Conservation (phyloP, 37 sponge, comb jelly and placozoan genomes). For the Lycopodina hypogea region DNA sequence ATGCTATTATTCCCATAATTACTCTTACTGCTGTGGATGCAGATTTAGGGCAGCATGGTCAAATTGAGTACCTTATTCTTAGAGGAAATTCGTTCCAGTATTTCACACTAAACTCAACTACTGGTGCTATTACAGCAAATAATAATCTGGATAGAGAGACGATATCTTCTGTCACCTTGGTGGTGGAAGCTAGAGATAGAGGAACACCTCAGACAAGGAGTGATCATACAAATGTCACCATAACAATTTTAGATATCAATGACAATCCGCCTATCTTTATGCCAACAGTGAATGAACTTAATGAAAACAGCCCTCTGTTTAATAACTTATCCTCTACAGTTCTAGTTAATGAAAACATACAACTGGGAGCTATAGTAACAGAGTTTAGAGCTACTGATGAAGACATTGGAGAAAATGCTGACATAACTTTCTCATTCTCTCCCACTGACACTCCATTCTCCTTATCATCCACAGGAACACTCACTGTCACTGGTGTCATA, state of each 20-base stretch:
- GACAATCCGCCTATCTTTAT: conserved; percentile 74
- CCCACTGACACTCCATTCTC: conserved; percentile 11
- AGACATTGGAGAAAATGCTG: conserved; percentile 46
- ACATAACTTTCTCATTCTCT: conserved; percentile 29
- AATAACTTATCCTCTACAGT: conserved; percentile 16
- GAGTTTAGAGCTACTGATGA: conserved; percentile 46
- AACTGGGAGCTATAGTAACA: not conserved
- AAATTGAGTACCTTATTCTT: conserved; percentile 32
- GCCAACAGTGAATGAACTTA: conserved; percentile 41
- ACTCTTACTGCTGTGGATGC: conserved; percentile 48
- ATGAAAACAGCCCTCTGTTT: conserved; percentile 68
- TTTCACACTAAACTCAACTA: conserved; percentile 18
- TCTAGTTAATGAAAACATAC: conserved; percentile 27
- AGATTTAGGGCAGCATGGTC: conserved; percentile 53
- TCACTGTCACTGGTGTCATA: not conserved
- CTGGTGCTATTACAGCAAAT: conserved; percentile 21
- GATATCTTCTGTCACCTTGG: conserved; percentile 10
- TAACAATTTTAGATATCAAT: conserved; percentile 69
- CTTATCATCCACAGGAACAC: conserved; percentile 1
- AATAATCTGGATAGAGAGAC: conserved; percentile 44
- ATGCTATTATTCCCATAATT: conserved; percentile 12
- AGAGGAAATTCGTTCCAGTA: conserved; percentile 36
- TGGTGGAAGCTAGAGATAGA: conserved; percentile 26
- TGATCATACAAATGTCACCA: conserved; percentile 21
- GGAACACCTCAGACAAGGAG: conserved; percentile 1